Evolutionary conservation across 1,140 invertebrate species (phyloP).

Genomic region (Drosophila pectinifera): DNA sequence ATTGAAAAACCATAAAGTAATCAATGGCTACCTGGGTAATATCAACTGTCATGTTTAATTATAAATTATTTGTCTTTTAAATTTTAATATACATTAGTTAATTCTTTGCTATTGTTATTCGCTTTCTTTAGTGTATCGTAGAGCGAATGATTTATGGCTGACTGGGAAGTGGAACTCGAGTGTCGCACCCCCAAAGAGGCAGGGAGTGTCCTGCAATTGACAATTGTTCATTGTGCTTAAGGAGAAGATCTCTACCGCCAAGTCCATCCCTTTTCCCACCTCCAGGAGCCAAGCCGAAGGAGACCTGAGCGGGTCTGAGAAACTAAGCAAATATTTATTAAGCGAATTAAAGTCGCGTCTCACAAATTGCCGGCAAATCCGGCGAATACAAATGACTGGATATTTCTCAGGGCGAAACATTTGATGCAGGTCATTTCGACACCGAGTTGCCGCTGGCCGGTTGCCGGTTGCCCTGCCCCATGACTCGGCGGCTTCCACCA

Average conservation of each 20-base stretch:
- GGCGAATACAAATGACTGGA: slow-evolving; percentile 72
- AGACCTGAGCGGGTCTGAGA: slow-evolving; percentile 23
- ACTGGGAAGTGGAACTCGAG: slow-evolving; percentile 55
- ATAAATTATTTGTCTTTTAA: too few relatives aligned
- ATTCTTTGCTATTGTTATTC: too few relatives aligned
- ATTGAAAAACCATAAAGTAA: background rate
- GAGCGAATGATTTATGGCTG: slow-evolving; percentile 68
- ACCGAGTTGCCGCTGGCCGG: slow-evolving; percentile 26
- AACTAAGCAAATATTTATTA: slow-evolving; percentile 79
- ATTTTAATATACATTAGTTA: too few relatives aligned
- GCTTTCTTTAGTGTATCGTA: slow-evolving; percentile 16
- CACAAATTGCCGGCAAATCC: slow-evolving; percentile 67
- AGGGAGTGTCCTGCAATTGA: slow-evolving; percentile 72
- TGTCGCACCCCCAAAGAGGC: slow-evolving; percentile 40
- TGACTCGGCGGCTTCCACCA: slow-evolving; percentile 61
- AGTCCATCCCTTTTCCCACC: background rate
- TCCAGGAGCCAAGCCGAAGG: background rate
- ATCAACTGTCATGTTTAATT: too few relatives aligned
- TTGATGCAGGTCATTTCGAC: slow-evolving; percentile 53
- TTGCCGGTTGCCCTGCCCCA: slow-evolving; percentile 19
- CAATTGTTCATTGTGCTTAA: slow-evolving; percentile 60
- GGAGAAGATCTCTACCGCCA: slow-evolving; percentile 1
- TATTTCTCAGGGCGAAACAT: slow-evolving; percentile 57
- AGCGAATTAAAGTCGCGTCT: slow-evolving; percentile 77
- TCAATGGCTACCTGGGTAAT: too few relatives aligned